phyloP scores from a whole-genome alignment of 30 jellyfish, hydroid and myxozoan genomes.

The Cassiopea xamachana region DNA sequence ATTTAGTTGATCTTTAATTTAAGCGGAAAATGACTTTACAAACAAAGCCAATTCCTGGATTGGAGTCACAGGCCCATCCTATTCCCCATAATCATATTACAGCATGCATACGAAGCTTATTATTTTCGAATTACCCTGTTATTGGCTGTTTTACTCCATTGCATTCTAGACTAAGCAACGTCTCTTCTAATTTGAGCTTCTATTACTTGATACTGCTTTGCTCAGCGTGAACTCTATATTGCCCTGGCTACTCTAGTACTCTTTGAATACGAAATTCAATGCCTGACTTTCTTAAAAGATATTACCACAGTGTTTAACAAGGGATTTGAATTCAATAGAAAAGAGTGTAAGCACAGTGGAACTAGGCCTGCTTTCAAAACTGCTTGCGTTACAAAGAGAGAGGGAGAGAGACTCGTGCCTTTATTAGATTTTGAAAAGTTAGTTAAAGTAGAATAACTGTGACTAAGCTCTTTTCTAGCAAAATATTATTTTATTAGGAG shows the following conservation, averaged over 20 bases:
- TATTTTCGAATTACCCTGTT: neutral
- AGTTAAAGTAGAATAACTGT: no score
- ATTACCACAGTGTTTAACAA: neutral
- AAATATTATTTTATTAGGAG: no score
- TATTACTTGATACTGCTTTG: neutral
- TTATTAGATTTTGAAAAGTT: no score
- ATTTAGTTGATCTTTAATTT: neutral
- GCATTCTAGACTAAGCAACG: neutral
- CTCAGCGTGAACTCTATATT: neutral
- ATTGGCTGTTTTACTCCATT: neutral
- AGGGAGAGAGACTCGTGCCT: no score
- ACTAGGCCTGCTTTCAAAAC: no score
- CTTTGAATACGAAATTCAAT: neutral
- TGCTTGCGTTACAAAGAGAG: no score
- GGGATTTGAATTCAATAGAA: neutral
- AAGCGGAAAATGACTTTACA: neutral
- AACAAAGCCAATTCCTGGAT: neutral
- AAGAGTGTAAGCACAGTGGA: neutral
- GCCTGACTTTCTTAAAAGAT: neutral
- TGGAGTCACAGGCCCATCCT: neutral
- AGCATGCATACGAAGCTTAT: neutral
- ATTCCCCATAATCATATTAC: neutral
- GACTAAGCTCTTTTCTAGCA: no score
- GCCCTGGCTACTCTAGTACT: neutral
- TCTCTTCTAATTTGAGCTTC: neutral